Conservation (phyloP, 2,888 invertebrate genomes). For the Aleiodes leptofemur region DNA sequence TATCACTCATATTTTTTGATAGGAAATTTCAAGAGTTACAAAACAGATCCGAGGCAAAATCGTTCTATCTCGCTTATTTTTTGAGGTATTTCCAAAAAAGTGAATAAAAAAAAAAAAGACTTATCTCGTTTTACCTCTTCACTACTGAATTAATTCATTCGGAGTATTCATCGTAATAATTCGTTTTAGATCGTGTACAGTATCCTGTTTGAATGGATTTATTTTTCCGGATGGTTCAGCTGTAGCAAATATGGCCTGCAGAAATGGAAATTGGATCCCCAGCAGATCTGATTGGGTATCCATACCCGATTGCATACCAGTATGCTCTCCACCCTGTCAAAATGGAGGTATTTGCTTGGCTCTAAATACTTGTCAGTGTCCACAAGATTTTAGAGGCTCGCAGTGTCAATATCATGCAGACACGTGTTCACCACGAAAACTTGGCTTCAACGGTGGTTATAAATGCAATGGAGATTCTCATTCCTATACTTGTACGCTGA, state of each 20-base stretch:
- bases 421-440: conserved; percentile 79
- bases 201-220: conserved; percentile 81
- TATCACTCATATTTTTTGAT: too few relatives aligned
- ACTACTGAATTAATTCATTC: conserved; percentile 12
- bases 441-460: conserved; percentile 87
- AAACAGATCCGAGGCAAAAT: too few relatives aligned
- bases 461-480: conserved; percentile 82
- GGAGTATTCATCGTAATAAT: conserved; percentile 21
- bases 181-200: conserved; percentile 80
- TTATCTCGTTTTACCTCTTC: too few relatives aligned
- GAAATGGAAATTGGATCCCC: conserved; percentile 84
- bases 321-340: conserved; percentile 83
- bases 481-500: conserved; percentile 80
- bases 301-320: conserved; percentile 84
- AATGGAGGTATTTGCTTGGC: conserved; percentile 90
- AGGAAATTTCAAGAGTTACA: too few relatives aligned
- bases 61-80: too few relatives aligned
- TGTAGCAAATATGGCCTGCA: conserved; percentile 82
- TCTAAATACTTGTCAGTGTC: conserved; percentile 87
- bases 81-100: too few relatives aligned
- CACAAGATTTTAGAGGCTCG: conserved; percentile 82
- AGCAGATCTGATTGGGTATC: conserved; percentile 79
- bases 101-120: too few relatives aligned
- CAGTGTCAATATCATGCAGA: conserved; percentile 83
- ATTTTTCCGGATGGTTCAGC: conserved; percentile 84